A percentile compares a stretch with the other conserved stretches of the same genome.
Conservation (phyloP, 2,797 vertebrate species). For the Loriculus beryllinus region DNA sequence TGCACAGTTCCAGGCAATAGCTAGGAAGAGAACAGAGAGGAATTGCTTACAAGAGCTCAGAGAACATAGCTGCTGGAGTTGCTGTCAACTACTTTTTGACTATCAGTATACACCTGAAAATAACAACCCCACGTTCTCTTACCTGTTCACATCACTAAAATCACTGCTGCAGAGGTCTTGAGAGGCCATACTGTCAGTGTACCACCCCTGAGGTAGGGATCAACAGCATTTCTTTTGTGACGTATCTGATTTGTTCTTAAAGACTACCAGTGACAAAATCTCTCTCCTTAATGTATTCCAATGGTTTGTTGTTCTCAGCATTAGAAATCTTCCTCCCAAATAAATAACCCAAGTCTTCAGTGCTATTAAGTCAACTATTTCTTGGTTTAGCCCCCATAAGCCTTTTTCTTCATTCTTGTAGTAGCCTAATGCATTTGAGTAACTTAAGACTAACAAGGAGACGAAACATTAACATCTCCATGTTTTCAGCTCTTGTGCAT, state of each 20-base stretch:
- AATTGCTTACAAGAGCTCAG: not conserved
- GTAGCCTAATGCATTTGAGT: not conserved
- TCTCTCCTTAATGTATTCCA: not conserved
- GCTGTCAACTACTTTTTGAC: not conserved
- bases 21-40: not conserved
- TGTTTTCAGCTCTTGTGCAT: not conserved
- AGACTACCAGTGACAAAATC: not conserved
- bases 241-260: not conserved
- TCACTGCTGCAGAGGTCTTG: not conserved
- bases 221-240: not conserved
- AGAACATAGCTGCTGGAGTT: not conserved
- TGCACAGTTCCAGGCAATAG: not conserved
- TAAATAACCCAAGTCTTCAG: not conserved
- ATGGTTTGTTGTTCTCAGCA: not conserved
- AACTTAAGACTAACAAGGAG: not conserved
- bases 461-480: not conserved
- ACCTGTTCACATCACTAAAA: not conserved
- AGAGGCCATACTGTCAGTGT: not conserved
- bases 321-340: not conserved
- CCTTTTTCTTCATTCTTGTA: not conserved
- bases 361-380: not conserved
- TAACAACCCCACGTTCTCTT: not conserved
- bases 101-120: not conserved
- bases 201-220: not conserved
- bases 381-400: not conserved